These are phyloP conservation scores for Sipha maydis DNA, from an alignment of 2,888 invertebrate genomes.

Conservation along the genomic window DNA sequence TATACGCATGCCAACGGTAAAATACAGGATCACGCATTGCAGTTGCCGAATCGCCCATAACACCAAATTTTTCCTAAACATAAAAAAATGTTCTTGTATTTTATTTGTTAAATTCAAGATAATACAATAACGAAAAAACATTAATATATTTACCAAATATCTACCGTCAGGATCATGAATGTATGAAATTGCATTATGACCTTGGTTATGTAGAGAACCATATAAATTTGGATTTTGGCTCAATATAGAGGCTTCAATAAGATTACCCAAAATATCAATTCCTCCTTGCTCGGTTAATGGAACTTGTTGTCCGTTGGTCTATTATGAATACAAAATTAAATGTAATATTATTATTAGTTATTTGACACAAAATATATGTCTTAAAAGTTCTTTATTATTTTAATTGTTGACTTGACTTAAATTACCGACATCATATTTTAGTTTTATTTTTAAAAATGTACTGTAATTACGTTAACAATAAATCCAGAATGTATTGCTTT, in stretches of 20 bases:
- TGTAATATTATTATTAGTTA: neutral
- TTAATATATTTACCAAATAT: slow-evolving; percentile 72
- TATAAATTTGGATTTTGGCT: slow-evolving; percentile 78
- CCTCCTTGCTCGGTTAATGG: slow-evolving; percentile 76
- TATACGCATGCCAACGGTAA: slow-evolving; percentile 85
- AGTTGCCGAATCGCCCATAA: slow-evolving; percentile 85
- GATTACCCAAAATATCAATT: slow-evolving; percentile 82
- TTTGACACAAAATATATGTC: neutral
- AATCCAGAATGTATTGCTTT: slow-evolving; percentile 77
- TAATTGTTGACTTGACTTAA: neutral
- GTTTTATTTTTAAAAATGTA: slow-evolving; percentile 1
- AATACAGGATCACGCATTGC: slow-evolving; percentile 89
- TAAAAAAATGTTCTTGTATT: neutral
- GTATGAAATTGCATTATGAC: slow-evolving; percentile 81
- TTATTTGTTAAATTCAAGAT: neutral
- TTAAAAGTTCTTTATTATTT: neutral
- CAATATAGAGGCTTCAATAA: slow-evolving; percentile 79
- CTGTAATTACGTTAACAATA: slow-evolving; percentile 71
- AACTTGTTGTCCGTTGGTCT: slow-evolving; percentile 73
- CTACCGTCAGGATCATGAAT: slow-evolving; percentile 84
- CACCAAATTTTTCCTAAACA: slow-evolving; percentile 78
- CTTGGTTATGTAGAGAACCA: slow-evolving; percentile 85
- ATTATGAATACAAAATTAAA: slow-evolving; percentile 58
- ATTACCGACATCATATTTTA: neutral
- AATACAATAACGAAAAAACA: neutral